These are phyloP conservation scores for Ataeniobius toweri DNA, from an alignment of 2,797 vertebrate genomes.

Conservation along the genomic window DNA sequence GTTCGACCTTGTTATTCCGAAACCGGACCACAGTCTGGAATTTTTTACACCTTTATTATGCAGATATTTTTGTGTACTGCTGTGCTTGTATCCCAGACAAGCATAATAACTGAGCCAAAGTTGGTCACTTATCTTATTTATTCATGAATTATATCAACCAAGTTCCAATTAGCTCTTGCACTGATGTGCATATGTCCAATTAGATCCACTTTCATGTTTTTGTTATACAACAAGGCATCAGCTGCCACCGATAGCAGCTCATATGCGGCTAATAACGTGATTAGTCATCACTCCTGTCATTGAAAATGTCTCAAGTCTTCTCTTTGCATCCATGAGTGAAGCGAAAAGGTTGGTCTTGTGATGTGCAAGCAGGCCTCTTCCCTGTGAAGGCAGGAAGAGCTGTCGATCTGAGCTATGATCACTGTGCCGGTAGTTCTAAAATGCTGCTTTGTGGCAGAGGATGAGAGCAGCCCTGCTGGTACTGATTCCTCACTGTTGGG, in stretches of 20 bases:
- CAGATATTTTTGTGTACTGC: conserved; percentile 24
- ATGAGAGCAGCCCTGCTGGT: conserved; percentile 57
- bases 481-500: conserved; percentile 23
- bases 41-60: conserved; percentile 29
- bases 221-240: conserved; percentile 43
- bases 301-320: conserved; percentile 39
- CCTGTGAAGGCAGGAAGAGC: conserved; percentile 12
- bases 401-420: conserved; percentile 42
- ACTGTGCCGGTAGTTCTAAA: conserved; percentile 54
- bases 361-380: conserved; percentile 22
- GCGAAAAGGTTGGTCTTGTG: conserved; percentile 18
- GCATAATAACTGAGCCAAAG: conserved; percentile 46
- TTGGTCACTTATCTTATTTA: conserved; percentile 48
- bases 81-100: conserved; percentile 39
- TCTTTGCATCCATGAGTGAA: conserved; percentile 16
- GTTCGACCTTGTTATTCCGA: conserved; percentile 5
- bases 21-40: background rate
- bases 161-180: conserved; percentile 64
- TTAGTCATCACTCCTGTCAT: conserved; percentile 35
- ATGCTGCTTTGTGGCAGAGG: conserved; percentile 47
- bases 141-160: conserved; percentile 41
- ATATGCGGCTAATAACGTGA: conserved; percentile 50
- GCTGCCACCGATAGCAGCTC: conserved; percentile 44
- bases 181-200: conserved; percentile 60
- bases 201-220: conserved; percentile 58